Base-by-base conservation (phyloP, 2,888 invertebrate species). In the Meandrusa payeni region DNA sequence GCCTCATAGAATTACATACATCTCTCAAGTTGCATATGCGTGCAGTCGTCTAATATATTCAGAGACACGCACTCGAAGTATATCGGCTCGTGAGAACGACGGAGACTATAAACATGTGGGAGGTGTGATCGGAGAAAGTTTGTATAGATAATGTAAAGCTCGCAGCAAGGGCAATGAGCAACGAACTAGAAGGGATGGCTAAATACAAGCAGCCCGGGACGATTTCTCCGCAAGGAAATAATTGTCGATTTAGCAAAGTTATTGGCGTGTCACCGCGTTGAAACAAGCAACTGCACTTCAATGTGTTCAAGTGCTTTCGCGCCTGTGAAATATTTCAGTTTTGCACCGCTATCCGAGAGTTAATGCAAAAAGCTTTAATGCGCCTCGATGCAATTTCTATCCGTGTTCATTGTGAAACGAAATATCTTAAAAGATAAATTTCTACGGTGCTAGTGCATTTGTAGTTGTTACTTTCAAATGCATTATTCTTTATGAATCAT, bases 41-140 rank as follows among this genome's bases (percentile, higher is more conserved):
- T 20, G 28, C 20, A 36, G 15, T 20, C 23, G 20, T 19, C 51
- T 66, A 63, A 70, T 66, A 55, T 63, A 72, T 69, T 64, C 64
- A 52, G 39, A 55, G 59, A 58, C 66, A 68, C 61, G 66, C 59
- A 59, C 58, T 56, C 53, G 40, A 59, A 58, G 61, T 57, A 57
- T 55, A 61, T 48, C n/a, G 20, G 59, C 55, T 54, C 61, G 64
- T 58, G 59, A 56, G 57, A 66, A 63, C 63, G 50, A 57, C 28
- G 29, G 28, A 11, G 24, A 12, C 24, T n/a, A 45, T 51, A 48
- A 47, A 54, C 49, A 54, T 45, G 46, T 50, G 40, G 52, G 50
- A 55, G 48, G 51, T 51, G 50, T 47, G 50, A 57, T 47, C 9
- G 32, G 38, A 10, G 43, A 38, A 44, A 38, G 43, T 27, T 19